A percentile compares a stretch with the other conserved stretches of the same genome.
These are phyloP conservation scores for Drosophila navojoa DNA, from an alignment of 1,140 invertebrate genomes.

Conservation along the genomic window DNA sequence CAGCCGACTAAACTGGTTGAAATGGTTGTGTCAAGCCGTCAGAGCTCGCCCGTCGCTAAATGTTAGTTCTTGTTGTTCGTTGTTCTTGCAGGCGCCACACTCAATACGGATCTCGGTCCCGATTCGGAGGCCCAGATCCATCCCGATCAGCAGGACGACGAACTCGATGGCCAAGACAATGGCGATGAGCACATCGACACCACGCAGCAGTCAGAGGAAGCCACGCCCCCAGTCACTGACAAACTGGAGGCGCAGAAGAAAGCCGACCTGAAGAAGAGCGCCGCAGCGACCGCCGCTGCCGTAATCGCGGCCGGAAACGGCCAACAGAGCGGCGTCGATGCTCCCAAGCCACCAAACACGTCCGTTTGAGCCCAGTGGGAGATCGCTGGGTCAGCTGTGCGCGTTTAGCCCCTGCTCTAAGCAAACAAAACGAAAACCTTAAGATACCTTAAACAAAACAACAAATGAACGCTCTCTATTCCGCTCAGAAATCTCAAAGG, in stretches of 20 bases:
- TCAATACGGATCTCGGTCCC: slow-evolving; percentile 81
- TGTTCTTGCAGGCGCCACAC: slow-evolving; percentile 83
- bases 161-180: slow-evolving; percentile 78
- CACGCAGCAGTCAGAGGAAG: slow-evolving; percentile 80
- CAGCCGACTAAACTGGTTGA: not conserved
- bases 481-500: slow-evolving; percentile 53
- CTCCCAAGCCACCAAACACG: slow-evolving; percentile 77
- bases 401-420: slow-evolving; percentile 45
- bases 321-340: slow-evolving; percentile 62
- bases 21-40: slow-evolving; percentile 25
- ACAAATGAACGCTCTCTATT: slow-evolving; percentile 28
- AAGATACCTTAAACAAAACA: slow-evolving; percentile 5
- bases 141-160: slow-evolving; percentile 76
- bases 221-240: slow-evolving; percentile 80
- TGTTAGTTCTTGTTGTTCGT: slow-evolving; percentile 84
- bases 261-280: slow-evolving; percentile 75
- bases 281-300: slow-evolving; percentile 62
- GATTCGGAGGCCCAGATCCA: slow-evolving; percentile 83
- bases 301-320: slow-evolving; percentile 73
- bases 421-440: slow-evolving; percentile 35
- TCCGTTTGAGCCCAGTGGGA: slow-evolving; percentile 52
- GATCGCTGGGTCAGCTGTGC: slow-evolving; percentile 24
- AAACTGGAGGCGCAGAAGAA: slow-evolving; percentile 81
- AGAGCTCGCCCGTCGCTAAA: slow-evolving; percentile 68
- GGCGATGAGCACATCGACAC: slow-evolving; percentile 81